Evolutionary conservation across 2,888 invertebrate species (phyloP).

Genomic region (Mechanitis messenoides): DNA sequence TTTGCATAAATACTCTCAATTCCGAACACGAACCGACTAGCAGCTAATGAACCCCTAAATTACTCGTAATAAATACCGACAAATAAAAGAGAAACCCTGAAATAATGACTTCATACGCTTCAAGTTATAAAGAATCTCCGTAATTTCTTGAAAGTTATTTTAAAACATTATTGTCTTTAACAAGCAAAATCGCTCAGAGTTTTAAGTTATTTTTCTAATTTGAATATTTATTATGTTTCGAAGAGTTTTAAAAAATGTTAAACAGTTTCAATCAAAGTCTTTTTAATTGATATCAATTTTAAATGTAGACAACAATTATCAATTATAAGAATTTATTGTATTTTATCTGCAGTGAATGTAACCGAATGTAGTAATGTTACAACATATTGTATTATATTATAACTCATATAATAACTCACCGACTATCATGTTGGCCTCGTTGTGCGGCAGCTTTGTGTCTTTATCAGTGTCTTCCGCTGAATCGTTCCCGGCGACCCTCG

Average conservation of each 20-base stretch:
- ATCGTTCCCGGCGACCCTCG: conserved; percentile 46
- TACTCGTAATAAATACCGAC: conserved; percentile 17
- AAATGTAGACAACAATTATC: too few relatives aligned
- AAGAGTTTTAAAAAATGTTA: too few relatives aligned
- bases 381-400: too few relatives aligned
- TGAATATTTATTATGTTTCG: too few relatives aligned
- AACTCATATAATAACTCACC: conserved; percentile 46
- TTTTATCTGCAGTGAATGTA: too few relatives aligned
- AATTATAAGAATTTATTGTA: too few relatives aligned
- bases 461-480: conserved; percentile 40
- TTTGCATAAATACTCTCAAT: conserved; percentile 27
- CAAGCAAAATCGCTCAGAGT: neutral
- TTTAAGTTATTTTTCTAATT: too few relatives aligned
- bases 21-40: conserved; percentile 17
- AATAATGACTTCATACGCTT: neutral
- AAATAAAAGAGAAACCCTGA: neutral
- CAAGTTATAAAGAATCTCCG: neutral
- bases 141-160: neutral
- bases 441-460: conserved; percentile 60
- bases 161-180: neutral
- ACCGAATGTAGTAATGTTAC: too few relatives aligned
- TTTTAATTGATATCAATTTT: too few relatives aligned
- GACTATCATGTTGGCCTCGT: conserved; percentile 67
- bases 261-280: too few relatives aligned
- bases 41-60: conserved; percentile 24